Conservation (phyloP, 2,797 vertebrate genomes). For the Limnodromus scolopaceus region DNA sequence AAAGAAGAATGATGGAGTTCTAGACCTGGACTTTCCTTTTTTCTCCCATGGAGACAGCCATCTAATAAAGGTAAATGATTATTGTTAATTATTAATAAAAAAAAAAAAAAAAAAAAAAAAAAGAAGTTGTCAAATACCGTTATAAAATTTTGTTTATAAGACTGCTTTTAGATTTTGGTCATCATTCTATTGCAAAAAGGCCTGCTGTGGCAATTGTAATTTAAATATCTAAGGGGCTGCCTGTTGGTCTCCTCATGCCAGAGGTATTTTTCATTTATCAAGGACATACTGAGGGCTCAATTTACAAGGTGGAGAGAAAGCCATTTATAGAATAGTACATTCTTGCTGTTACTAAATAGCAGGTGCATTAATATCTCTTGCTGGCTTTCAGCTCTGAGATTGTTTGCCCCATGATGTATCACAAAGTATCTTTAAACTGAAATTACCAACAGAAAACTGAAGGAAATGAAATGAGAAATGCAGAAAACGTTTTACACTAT, state of each 20-base stretch:
- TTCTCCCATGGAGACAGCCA: background rate
- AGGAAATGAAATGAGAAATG: background rate
- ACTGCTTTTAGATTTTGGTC: background rate
- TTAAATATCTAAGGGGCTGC: background rate
- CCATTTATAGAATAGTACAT: background rate
- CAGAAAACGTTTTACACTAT: background rate
- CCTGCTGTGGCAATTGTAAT: constrained; percentile 2
- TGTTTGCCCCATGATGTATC: background rate
- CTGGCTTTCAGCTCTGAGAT: background rate
- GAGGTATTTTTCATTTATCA: constrained; percentile 40
- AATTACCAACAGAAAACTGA: background rate
- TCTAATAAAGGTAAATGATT: constrained; percentile 33
- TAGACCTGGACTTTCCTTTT: background rate
- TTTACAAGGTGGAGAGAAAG: constrained; percentile 9
- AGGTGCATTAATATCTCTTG: constrained; percentile 42
- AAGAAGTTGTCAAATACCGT: background rate
- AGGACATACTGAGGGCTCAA: constrained; percentile 23
- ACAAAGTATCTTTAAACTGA: constrained; percentile 9
- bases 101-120: background rate
- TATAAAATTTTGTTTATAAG: constrained; percentile 23
- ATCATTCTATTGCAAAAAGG: background rate
- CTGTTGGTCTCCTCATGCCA: background rate
- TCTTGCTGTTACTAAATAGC: constrained; percentile 43
- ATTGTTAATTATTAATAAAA: background rate
- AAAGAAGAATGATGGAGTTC: constrained; percentile 66